These are phyloP conservation scores for Tupiocoris notatus DNA, from an alignment of 2,888 invertebrate genomes.

Conservation along the genomic window DNA sequence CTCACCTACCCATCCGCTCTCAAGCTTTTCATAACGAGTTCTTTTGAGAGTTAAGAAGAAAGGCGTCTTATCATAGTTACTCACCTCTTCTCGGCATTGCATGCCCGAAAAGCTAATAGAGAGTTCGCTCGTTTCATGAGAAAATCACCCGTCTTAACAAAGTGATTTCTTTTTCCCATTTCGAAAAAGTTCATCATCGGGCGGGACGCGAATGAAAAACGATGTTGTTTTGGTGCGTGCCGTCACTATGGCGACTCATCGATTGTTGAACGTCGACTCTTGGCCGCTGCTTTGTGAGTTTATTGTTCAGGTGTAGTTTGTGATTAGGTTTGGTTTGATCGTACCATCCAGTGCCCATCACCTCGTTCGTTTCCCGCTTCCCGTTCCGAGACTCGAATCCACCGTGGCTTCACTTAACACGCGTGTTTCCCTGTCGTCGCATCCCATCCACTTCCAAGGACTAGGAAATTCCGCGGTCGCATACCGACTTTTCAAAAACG, in stretches of 20 bases:
- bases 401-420: conserved; percentile 28
- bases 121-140: neutral
- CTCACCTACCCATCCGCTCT: neutral
- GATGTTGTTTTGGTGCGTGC: conserved; percentile 30
- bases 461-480: neutral
- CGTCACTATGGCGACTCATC: conserved; percentile 35
- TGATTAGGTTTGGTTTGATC: conserved; percentile 42
- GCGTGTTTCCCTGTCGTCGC: conserved; percentile 27
- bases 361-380: neutral
- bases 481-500: neutral
- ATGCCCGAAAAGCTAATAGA: neutral
- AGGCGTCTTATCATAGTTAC: neutral
- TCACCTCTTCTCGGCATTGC: neutral
- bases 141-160: neutral
- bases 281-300: neutral
- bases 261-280: conserved; percentile 34
- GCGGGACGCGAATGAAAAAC: conserved; percentile 6
- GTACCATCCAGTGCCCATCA: conserved; percentile 36
- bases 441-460: neutral
- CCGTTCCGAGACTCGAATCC: neutral
- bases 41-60: neutral
- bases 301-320: conserved; percentile 27
- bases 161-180: neutral
- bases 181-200: conserved; percentile 8
- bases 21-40: neutral